Percentiles rank a stretch among this genome's conserved stretches.
Evolutionary conservation across 2,113 vertebrate species (phyloP).

Genomic region (Chroicocephalus ridibundus): DNA sequence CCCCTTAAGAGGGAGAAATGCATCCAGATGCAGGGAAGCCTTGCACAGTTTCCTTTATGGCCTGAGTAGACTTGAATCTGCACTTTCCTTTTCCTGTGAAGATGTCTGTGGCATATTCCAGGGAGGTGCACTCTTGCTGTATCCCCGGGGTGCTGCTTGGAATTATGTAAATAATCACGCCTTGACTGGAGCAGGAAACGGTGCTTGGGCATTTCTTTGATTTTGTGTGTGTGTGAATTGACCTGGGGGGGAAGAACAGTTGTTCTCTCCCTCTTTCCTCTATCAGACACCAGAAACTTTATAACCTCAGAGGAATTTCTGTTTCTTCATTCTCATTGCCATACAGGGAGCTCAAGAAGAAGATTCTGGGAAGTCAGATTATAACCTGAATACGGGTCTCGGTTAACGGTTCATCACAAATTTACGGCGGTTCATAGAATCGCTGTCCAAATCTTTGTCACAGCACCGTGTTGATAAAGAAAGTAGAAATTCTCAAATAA

Average conservation of each 20-base stretch:
- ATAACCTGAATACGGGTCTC: not conserved
- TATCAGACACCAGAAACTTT: not conserved
- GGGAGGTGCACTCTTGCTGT: not conserved
- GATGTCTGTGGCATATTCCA: not conserved
- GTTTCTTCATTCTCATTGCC: not conserved
- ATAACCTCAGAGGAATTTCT: not conserved
- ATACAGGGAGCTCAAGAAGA: not conserved
- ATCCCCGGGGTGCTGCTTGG: not conserved
- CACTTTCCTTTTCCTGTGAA: not conserved
- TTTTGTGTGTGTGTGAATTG: not conserved
- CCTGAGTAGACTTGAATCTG: not conserved
- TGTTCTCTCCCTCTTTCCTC: not conserved
- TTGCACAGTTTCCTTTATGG: not conserved
- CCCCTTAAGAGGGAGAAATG: not conserved
- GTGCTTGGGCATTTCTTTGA: not conserved
- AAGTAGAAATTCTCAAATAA: not conserved
- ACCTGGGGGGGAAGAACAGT: not conserved
- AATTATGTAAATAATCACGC: not conserved
- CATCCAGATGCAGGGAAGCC: not conserved
- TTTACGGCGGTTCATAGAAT: not conserved
- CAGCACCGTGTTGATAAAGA: not conserved
- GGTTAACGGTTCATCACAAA: not conserved
- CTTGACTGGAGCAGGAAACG: not conserved
- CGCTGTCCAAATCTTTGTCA: not conserved
- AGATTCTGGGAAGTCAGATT: not conserved